Conservation (phyloP, 1,140 invertebrate genomes). For the Caerostris extrusa region DNA sequence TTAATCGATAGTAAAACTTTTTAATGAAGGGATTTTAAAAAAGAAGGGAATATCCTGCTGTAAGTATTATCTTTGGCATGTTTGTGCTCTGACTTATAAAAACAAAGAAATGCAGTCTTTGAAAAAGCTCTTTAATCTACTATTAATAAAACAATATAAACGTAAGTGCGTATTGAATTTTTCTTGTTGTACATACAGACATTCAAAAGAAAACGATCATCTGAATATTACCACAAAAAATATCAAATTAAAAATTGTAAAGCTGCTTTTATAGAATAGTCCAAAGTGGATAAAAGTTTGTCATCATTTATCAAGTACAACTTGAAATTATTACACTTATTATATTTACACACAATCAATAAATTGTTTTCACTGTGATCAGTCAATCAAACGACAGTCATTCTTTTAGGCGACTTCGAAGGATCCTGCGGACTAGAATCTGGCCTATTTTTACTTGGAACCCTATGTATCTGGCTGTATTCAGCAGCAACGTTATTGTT, state of each 20-base stretch:
- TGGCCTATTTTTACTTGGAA: not conserved
- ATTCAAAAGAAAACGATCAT: too few relatives aligned
- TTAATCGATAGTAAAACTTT: too few relatives aligned
- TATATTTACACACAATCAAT: not conserved
- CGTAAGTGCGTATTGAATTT: too few relatives aligned
- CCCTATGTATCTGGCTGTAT: slow-evolving; percentile 5
- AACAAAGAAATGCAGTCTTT: too few relatives aligned
- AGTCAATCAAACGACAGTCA: slow-evolving; percentile 38
- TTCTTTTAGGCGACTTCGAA: slow-evolving; percentile 51
- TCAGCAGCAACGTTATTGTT: not conserved
- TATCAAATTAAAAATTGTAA: not conserved
- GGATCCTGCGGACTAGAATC: not conserved
- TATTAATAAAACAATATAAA: too few relatives aligned
- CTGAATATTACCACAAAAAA: not conserved
- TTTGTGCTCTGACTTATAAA: too few relatives aligned
- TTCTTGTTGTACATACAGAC: too few relatives aligned
- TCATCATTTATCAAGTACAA: not conserved
- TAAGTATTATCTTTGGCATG: too few relatives aligned
- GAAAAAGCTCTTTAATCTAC: too few relatives aligned
- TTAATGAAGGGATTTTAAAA: too few relatives aligned
- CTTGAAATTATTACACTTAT: not conserved
- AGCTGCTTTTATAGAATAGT: not conserved
- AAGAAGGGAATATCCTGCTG: too few relatives aligned
- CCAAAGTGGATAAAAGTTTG: not conserved
- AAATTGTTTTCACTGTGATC: not conserved